Conservation (phyloP, 2,888 invertebrate genomes). For the Leistus spinibarbis region DNA sequence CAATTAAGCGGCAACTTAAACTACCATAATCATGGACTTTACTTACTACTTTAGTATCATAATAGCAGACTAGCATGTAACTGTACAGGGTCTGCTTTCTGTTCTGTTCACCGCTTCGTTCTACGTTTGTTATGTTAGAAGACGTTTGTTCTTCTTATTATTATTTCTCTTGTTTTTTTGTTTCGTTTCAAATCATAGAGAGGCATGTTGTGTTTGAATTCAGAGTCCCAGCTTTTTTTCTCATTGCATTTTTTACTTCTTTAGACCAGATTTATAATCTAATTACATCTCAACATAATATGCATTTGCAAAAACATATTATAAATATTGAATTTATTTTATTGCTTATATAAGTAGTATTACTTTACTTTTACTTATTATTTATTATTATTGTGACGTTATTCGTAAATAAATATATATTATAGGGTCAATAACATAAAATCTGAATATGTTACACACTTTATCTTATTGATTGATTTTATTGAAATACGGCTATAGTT, state of each 20-base stretch:
- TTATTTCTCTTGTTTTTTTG: background rate
- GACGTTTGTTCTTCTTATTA: background rate
- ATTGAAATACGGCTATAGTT: background rate
- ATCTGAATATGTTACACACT: background rate
- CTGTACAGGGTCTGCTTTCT: constrained; percentile 48
- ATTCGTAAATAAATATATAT: background rate
- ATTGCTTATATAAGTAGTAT: no score
- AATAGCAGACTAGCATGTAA: constrained; percentile 54
- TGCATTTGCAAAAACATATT: no score
- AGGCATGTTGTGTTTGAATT: background rate
- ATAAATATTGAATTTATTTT: no score
- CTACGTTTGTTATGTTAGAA: background rate
- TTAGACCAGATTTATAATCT: no score
- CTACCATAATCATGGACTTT: constrained; percentile 58
- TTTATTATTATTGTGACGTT: no score
- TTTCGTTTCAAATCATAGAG: background rate
- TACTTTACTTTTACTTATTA: no score
- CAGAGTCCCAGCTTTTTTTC: background rate
- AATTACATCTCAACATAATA: no score
- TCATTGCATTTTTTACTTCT: background rate
- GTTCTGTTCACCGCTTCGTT: constrained; percentile 1
- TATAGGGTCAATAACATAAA: background rate
- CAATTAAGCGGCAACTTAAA: constrained; percentile 59
- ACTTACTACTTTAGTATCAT: constrained; percentile 58
- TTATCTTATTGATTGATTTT: background rate